These are phyloP conservation scores for Metacarcinus magister DNA, from an alignment of 2,888 invertebrate genomes.

Conservation along the genomic window DNA sequence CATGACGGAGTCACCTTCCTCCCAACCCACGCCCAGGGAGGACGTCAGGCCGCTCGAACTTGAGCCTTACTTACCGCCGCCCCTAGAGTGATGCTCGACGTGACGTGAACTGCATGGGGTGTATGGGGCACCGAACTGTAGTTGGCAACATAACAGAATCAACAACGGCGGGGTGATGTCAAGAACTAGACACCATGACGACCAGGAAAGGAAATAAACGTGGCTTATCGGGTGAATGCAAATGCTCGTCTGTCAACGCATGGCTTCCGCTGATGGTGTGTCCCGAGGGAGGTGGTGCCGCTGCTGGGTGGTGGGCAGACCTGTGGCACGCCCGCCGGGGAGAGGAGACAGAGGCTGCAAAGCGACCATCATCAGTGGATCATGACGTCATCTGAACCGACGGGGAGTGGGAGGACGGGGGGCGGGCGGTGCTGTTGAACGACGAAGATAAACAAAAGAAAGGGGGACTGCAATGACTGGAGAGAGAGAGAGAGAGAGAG, in stretches of 20 bases:
- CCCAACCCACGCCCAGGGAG: not conserved
- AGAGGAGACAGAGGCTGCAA: not conserved
- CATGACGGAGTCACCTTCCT: conserved; percentile 61
- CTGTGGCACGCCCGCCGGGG: not conserved
- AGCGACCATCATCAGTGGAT: not conserved
- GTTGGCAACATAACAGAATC: conserved; percentile 29
- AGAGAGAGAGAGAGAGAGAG: conserved; percentile 58
- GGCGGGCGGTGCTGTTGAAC: not conserved
- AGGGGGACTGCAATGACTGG: not conserved
- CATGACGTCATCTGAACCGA: conserved; percentile 9
- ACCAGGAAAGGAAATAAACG: not conserved
- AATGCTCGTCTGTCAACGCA: conserved; percentile 9
- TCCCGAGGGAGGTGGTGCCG: not conserved
- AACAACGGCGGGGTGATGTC: not conserved
- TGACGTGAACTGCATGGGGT: not conserved
- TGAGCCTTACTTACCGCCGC: not conserved
- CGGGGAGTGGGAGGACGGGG: not conserved
- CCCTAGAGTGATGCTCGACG: not conserved
- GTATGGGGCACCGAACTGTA: not conserved
- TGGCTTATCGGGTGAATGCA: conserved; percentile 29
- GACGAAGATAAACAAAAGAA: not conserved
- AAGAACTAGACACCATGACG: conserved; percentile 1
- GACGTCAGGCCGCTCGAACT: not conserved
- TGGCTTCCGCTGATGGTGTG: not conserved
- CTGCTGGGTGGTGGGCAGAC: not conserved